Evolutionary conservation across 2,113 vertebrate species (phyloP), one percentile per base, ranked within the genome.

Genomic region (Neodon shergylaensis): DNA sequence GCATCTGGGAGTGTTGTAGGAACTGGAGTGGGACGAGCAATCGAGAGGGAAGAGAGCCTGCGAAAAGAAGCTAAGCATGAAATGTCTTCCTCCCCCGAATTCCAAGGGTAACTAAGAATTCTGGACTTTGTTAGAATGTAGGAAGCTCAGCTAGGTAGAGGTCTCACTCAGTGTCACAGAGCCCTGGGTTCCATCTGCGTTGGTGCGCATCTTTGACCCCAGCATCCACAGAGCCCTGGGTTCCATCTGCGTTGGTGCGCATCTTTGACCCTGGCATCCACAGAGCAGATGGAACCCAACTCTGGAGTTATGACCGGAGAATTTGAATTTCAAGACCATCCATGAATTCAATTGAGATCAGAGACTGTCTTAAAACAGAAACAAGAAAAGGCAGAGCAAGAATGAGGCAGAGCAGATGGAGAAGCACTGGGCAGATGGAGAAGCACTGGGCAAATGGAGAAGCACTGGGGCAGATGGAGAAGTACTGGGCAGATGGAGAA

Each of bases 171-270:
- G 39, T 4, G 31, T 14, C 65, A 68, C 12, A 68, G 65, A 66
- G 11, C 65, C 28, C 28, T 42, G 24, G 81, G n/a, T 9, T 84
- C 58, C 26, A 63, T 28, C 26, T 0, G 2, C 1, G 2, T 14
- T 12, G 12, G 54, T 26, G 6, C n/a, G 2, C 36, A 7, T 8
- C 54, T 61, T 26, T 83, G 24, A 63, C 16, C 58, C n/a, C 12
- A 1, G 54, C 54, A 58, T 58, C 17, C 65, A 68, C 12, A 68
- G 65, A 66, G 11, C 28, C 28, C 28, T 44, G n/a, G 82, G n/a
- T 9, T 84, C 58, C 26, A 63, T 31, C 26, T 0, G 2, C 0
- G 4, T 16, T 12, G 12, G 54, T 28, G 6, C 3, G 1, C n/a
- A 3, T 9, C 54, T 61, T 26, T 83, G 26, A 63, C 9, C 58